Evolutionary conservation across 1,140 invertebrate species (phyloP).

Genomic region (Leptopilina clavipes): DNA sequence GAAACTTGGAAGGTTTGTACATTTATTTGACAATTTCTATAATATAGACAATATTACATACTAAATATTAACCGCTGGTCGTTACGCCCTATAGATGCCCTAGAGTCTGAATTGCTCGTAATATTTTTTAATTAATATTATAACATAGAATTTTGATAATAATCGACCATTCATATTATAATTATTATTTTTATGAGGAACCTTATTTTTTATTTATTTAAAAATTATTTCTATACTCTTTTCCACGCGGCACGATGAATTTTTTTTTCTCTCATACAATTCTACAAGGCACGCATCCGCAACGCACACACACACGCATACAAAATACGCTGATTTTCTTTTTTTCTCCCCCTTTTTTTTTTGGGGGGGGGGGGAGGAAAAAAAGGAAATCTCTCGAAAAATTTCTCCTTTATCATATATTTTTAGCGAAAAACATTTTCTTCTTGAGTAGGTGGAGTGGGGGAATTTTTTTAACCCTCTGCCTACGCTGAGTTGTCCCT

Average conservation of each 20-base stretch:
- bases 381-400: neutral
- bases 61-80: conserved; percentile 27
- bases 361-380: neutral
- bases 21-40: conserved; percentile 32
- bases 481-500: too few species aligned
- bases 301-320: conserved; percentile 3
- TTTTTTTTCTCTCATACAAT: neutral
- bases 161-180: neutral
- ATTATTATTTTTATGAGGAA: neutral
- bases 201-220: conserved; percentile 13
- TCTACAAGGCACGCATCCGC: conserved; percentile 23
- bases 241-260: neutral
- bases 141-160: conserved; percentile 25
- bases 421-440: too few species aligned
- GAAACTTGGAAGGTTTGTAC: conserved; percentile 23
- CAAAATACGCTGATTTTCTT: neutral
- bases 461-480: too few species aligned
- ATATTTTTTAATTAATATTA: neutral
- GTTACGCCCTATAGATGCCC: neutral
- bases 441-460: too few species aligned
- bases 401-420: too few species aligned
- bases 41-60: conserved; percentile 30
- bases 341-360: neutral
- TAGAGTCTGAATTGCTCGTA: conserved; percentile 20
- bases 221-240: neutral